Percentiles rank a stretch among this genome's conserved stretches.
Evolutionary conservation across 2,797 vertebrate species (phyloP).

Genomic region (Cossypha caffra): DNA sequence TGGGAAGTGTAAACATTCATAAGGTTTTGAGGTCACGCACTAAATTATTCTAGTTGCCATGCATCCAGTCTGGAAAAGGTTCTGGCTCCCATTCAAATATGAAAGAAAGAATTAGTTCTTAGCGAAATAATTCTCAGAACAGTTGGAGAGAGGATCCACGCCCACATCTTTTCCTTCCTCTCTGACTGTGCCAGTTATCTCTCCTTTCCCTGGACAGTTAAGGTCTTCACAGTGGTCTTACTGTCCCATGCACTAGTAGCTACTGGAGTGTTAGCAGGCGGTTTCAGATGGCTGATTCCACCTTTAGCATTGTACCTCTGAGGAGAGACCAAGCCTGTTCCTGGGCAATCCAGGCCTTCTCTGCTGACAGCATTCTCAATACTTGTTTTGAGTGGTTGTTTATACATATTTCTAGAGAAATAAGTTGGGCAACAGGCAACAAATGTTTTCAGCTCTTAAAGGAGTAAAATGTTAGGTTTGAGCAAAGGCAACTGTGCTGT

Average conservation of each 20-base stretch:
- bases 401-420: conserved; percentile 20
- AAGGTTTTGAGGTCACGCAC: neutral
- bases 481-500: conserved; percentile 20
- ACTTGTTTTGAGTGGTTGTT: conserved; percentile 22
- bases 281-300: neutral
- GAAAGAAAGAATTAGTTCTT: conserved; percentile 61
- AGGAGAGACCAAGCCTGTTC: neutral
- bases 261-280: neutral
- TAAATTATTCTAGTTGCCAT: conserved; percentile 23
- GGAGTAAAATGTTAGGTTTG: neutral
- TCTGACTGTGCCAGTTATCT: conserved; percentile 23
- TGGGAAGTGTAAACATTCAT: conserved; percentile 20
- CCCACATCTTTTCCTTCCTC: conserved; percentile 60
- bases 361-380: neutral
- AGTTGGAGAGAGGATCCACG: conserved; percentile 49
- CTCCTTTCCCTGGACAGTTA: neutral
- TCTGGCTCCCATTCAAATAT: conserved; percentile 45
- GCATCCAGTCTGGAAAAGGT: conserved; percentile 23
- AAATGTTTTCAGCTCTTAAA: neutral
- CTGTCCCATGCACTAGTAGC: neutral
- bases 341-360: neutral
- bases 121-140: conserved; percentile 32
- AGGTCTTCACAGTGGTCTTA: conserved; percentile 25
- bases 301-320: neutral
- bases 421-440: neutral